phyloP scores from a whole-genome alignment of 2,797 vertebrate species.

The Hypotaenidia okinawae region DNA sequence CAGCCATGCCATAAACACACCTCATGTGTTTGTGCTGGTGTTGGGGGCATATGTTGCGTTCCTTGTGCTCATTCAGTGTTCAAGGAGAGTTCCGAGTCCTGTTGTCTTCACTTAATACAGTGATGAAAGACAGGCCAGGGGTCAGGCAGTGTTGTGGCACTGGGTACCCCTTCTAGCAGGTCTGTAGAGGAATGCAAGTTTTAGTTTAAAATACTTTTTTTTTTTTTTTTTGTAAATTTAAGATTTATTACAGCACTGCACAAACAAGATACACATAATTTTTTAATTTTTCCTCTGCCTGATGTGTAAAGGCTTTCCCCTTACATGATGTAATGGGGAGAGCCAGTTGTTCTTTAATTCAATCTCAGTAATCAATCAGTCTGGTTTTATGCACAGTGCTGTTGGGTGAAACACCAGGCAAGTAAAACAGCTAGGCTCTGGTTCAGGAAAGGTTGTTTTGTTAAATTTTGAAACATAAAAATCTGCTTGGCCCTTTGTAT shows the following conservation, averaged over 20 bases:
- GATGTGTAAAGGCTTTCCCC: not conserved
- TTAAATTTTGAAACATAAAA: not conserved
- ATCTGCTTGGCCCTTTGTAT: not conserved
- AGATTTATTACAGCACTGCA: not conserved
- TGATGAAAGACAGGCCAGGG: not conserved
- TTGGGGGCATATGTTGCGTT: not conserved
- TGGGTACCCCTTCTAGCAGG: not conserved
- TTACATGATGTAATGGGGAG: no score
- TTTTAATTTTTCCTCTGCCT: not conserved
- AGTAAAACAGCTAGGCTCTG: not conserved
- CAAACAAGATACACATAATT: not conserved
- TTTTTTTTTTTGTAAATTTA: not conserved
- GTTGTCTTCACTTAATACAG: fast-evolving
- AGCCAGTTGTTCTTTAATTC: not conserved
- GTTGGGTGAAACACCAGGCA: not conserved
- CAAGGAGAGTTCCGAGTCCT: not conserved
- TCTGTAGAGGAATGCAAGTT: not conserved
- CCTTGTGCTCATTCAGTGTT: not conserved
- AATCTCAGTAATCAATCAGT: not conserved
- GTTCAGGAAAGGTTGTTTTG: not conserved
- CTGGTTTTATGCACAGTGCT: not conserved
- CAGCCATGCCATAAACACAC: not conserved
- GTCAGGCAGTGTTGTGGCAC: not conserved
- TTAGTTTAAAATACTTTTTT: not conserved
- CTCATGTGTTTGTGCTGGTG: not conserved